Base-by-base conservation (phyloP, 2,113 vertebrate genomes). In the Scartelaos histophorus region DNA sequence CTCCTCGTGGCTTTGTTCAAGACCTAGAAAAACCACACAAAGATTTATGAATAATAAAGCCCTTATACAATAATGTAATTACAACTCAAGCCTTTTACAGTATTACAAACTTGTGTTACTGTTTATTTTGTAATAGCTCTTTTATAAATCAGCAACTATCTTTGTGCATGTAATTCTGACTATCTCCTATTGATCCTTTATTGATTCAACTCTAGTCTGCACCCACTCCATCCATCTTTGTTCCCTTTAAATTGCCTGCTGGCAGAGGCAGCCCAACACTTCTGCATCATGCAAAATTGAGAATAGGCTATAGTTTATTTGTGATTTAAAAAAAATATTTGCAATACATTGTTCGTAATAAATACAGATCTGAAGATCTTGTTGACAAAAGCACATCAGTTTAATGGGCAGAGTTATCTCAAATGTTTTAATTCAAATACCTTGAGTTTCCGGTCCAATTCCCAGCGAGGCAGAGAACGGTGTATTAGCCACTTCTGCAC, bases 1-100 rank as follows among this genome's bases (percentile, higher is more conserved):
- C 0, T 91, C 88, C 0, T 89, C 87, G 0, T 80, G 67, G 73
- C 53, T 82, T n/a, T 75, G 19, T 25, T 88, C 82, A 43, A 86
- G 67, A 72, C 74, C 86, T 85, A 68, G 21, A 58, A 12, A 56
- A 21, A 21, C 6, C 6, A 54, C 16, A 54, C 51, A 54, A 51
- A 19, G 6, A 51, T 19, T 17, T 51, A 19, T 51, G 16, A 6
- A 17, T 51, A 19, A 51, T 51, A 7, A 51, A 51, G 47, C 7
- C 5, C 4, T 51, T 7, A 51, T 16, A 51, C 7, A 43, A 43
- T 43, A 10, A 9, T 17, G 19, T 1, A 19, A 5, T 51, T 51
- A 51, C 16, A 51, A 51, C 47, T 49, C 47, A 49, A 49, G 47
- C 47, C 16, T 51, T 51, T 51, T 51, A 51, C 47, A 19, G 47